Evolutionary conservation across 2,797 vertebrate genomes (phyloP).

Genomic region (Rhodeus uyekii): DNA sequence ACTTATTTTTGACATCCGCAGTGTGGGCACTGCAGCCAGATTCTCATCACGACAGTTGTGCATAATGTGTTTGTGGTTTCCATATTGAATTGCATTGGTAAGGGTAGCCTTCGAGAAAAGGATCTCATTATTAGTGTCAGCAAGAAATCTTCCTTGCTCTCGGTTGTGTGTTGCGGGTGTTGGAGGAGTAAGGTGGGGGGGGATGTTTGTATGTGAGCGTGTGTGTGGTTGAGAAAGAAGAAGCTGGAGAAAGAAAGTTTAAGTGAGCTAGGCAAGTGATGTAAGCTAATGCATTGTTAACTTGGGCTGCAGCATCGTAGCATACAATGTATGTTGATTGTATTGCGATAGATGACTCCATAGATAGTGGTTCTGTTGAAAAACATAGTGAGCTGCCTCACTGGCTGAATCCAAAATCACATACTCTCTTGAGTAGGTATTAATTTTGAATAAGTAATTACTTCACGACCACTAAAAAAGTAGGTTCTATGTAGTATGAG

Average conservation of each 20-base stretch:
- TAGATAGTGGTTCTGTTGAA: background rate
- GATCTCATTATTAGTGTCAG: constrained; percentile 60
- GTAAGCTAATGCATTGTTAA: constrained; percentile 33
- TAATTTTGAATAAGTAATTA: no score
- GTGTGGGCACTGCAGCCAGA: constrained; percentile 43
- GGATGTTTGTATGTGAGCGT: constrained; percentile 50
- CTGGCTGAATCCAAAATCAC: no score
- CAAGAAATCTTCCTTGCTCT: constrained; percentile 58
- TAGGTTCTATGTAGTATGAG: no score
- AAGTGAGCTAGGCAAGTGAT: constrained; percentile 30
- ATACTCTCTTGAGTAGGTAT: no score
- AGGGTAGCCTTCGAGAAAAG: constrained; percentile 55
- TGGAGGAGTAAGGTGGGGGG: constrained; percentile 50
- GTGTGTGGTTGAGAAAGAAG: constrained; percentile 43
- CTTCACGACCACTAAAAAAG: no score
- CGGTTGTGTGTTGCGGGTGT: constrained; percentile 55
- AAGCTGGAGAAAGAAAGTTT: constrained; percentile 35
- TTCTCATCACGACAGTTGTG: constrained; percentile 54
- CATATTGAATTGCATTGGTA: constrained; percentile 55
- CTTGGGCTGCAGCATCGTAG: background rate
- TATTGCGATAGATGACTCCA: background rate
- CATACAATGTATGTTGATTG: background rate
- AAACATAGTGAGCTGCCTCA: background rate
- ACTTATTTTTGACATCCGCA: constrained; percentile 26
- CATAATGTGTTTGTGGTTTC: constrained; percentile 61